Evolutionary conservation across 1,140 invertebrate genomes (phyloP).

Genomic region (Aradophagus sp.): DNA sequence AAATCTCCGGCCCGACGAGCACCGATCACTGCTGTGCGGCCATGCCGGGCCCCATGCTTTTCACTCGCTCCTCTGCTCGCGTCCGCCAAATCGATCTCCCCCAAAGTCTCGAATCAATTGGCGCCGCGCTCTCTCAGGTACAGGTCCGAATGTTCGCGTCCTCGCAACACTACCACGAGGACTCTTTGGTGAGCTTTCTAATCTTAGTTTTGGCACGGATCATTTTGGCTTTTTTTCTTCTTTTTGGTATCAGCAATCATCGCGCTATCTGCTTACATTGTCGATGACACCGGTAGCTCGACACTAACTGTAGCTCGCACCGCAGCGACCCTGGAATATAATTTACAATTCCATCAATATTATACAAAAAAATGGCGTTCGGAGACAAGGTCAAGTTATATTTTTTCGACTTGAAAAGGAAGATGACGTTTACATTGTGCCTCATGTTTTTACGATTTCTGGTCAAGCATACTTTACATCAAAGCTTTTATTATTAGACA

Average conservation of each 20-base stretch:
- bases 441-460: no score
- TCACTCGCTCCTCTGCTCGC: background rate
- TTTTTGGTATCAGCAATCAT: slow-evolving; percentile 51
- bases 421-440: no score
- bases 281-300: no score
- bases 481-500: no score
- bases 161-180: slow-evolving; percentile 40
- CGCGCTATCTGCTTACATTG: slow-evolving; percentile 3
- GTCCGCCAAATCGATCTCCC: background rate
- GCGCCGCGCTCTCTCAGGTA: slow-evolving; percentile 32
- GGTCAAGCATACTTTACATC: no score
- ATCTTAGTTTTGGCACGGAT: slow-evolving; percentile 53
- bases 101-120: no score
- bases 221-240: slow-evolving; percentile 56
- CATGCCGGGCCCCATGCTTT: slow-evolving; percentile 17
- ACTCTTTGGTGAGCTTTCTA: slow-evolving; percentile 43
- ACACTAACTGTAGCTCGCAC: no score
- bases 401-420: no score
- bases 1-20: slow-evolving; percentile 38
- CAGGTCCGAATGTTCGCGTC: slow-evolving; percentile 20
- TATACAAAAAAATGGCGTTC: no score
- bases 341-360: no score
- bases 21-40: slow-evolving; percentile 44
- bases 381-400: no score
- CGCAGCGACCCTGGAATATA: no score